A percentile compares a stretch with the other conserved stretches of the same genome.
Conservation (phyloP, 2,113 vertebrate genomes). For the Ceyx melanurus region DNA sequence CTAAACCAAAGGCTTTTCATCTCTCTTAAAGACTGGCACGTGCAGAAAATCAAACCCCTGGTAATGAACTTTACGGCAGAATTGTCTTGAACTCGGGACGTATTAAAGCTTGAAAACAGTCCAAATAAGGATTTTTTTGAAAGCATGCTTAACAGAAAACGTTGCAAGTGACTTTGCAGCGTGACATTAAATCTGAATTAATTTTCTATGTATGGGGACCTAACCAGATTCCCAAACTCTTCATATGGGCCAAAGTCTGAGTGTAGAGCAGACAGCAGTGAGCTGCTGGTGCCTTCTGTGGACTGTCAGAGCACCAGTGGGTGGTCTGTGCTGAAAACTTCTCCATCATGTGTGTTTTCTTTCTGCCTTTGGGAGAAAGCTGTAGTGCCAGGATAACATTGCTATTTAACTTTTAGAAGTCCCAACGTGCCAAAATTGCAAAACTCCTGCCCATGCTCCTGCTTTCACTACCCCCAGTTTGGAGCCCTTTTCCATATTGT, state of each 20-base stretch:
- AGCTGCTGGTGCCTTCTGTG: background rate
- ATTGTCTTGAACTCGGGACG: background rate
- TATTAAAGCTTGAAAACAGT: background rate
- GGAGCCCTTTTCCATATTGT: background rate
- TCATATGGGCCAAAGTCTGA: background rate
- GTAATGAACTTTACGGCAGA: background rate
- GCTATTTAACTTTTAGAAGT: too few relatives aligned
- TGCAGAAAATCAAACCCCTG: background rate
- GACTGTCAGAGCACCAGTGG: background rate
- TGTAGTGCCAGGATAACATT: background rate
- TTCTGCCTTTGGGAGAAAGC: background rate
- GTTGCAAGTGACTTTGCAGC: background rate
- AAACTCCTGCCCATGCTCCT: background rate
- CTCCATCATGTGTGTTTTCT: background rate
- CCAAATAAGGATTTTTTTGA: background rate
- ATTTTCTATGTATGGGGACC: background rate
- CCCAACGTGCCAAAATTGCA: background rate
- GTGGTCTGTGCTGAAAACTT: background rate
- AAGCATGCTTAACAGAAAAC: background rate
- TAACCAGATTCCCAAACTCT: background rate
- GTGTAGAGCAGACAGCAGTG: background rate
- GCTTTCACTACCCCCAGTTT: background rate
- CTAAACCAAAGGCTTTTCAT: background rate
- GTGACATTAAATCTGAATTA: background rate
- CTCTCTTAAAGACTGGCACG: background rate